Percentiles rank a stretch among this genome's conserved stretches.
These are phyloP conservation scores for Macrosoma leucophasiata DNA, from an alignment of 2,888 invertebrate genomes.

Conservation along the genomic window DNA sequence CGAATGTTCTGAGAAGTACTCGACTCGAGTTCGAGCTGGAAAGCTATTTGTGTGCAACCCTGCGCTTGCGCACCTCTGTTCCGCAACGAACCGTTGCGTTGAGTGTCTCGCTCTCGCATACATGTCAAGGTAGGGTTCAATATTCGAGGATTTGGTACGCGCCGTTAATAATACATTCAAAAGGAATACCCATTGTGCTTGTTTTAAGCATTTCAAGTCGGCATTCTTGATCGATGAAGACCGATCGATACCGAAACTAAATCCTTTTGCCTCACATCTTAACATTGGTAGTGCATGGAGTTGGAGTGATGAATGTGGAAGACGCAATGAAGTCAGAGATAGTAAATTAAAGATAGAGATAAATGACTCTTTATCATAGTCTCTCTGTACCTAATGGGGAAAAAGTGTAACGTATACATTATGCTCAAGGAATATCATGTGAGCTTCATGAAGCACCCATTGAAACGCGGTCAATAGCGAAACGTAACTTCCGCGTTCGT, in stretches of 20 bases:
- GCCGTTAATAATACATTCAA: conserved; percentile 54
- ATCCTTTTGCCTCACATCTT: no score
- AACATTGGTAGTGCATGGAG: not conserved
- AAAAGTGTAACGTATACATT: no score
- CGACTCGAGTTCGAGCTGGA: conserved; percentile 49
- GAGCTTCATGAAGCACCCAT: conserved; percentile 40
- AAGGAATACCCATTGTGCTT: conserved; percentile 52
- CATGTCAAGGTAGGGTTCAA: conserved; percentile 76
- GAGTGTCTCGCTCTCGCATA: conserved; percentile 63
- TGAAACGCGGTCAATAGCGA: conserved; percentile 66
- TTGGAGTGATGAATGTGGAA: not conserved
- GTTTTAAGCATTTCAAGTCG: conserved; percentile 57
- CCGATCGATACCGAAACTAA: not conserved
- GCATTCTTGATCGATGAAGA: conserved; percentile 1
- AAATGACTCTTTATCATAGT: no score
- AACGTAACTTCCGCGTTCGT: conserved; percentile 57
- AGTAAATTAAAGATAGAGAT: no score
- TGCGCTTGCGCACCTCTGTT: conserved; percentile 57
- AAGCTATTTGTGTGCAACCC: conserved; percentile 71
- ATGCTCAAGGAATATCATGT: conserved; percentile 22
- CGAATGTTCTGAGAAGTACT: conserved; percentile 60
- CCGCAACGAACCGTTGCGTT: conserved; percentile 54
- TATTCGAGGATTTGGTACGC: conserved; percentile 66
- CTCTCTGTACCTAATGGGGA: no score
- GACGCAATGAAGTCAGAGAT: no score